These are phyloP conservation scores for Oedothorax gibbosus DNA, from an alignment of 1,140 invertebrate species.

Conservation along the genomic window DNA sequence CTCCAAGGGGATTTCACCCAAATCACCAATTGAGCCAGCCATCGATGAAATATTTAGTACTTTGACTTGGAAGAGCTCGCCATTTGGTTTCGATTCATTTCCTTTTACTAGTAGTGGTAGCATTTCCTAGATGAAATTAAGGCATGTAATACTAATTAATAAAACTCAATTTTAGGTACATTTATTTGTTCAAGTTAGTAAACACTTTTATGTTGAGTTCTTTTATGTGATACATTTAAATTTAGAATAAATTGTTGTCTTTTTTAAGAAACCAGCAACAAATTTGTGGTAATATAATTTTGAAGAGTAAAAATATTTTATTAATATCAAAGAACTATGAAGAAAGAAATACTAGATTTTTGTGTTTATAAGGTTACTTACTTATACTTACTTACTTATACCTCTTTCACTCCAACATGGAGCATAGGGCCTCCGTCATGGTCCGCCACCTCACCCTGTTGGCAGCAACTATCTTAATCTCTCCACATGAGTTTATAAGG, in stretches of 20 bases:
- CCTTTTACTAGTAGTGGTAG: constrained; percentile 10
- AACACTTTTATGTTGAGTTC: too few species aligned
- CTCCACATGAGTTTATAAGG: not conserved
- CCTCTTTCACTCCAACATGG: too few species aligned
- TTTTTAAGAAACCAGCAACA: too few species aligned
- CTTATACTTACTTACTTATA: too few species aligned
- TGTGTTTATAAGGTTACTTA: not conserved
- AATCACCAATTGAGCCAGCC: not conserved
- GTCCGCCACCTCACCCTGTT: too few species aligned
- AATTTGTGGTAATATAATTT: not conserved
- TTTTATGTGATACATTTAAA: too few species aligned
- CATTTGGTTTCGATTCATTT: not conserved
- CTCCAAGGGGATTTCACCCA: not conserved
- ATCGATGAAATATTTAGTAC: constrained; percentile 15
- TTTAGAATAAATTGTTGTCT: too few species aligned
- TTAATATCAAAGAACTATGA: not conserved
- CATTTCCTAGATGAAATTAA: not conserved
- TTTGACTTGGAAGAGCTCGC: not conserved
- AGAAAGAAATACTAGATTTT: not conserved
- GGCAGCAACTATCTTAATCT: too few species aligned
- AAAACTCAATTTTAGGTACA: not conserved
- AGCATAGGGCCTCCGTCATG: too few species aligned
- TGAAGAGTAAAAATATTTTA: not conserved
- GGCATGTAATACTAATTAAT: not conserved
- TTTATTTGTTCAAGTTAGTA: not conserved